Evolutionary conservation across 2,797 vertebrate species (phyloP), one percentile per base, ranked within the genome.

Genomic region (Falco berigora): DNA sequence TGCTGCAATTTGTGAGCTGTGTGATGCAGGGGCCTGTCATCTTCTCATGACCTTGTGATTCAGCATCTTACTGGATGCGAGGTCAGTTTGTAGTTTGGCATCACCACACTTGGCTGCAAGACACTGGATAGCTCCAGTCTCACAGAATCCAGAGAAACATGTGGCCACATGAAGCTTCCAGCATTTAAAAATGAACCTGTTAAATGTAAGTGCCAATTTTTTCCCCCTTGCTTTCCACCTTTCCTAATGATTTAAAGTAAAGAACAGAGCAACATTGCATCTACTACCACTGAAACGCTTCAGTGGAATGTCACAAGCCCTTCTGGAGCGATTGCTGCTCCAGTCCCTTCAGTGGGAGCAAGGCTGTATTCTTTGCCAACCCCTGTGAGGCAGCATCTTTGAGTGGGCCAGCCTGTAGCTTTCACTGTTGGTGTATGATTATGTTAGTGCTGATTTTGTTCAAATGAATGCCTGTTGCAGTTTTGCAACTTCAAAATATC

Each of bases 31-130:
- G 20, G 14, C 44, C 72, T 90, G 66, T 85, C 63, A 89, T 88
- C 85, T 64, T 88, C 88, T 73, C 64, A 32, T 86, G 87, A 73
- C 72, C 21, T 28, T 79, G 46, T 92, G 94, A 95, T 74, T 96
- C 90, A 93, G 77, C 86, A 74, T 90, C 85, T 66, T 75, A 2
- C 46, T 69, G 88, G 72, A 64, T 49, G 4, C 81, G 86, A 96
- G 64, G 62, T 94, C 84, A 85, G 38, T 83, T 93, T 87, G 36
- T 81, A 85, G 38, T 78, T 63, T 14, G 6, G 21, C n/a, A 59
- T 64, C 74, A 63, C 27, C 36, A 42, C 16, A 9, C 16, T 58
- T 86, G 47, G 47, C 87, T 96, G 63, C 25, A 7, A 66, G 64
- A 64, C 14, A 9, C 49, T 38, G 74, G 44, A 27, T n/a, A 79